Evolutionary conservation across 2,113 vertebrate genomes (phyloP).

Genomic region (Acanthisitta chloris): DNA sequence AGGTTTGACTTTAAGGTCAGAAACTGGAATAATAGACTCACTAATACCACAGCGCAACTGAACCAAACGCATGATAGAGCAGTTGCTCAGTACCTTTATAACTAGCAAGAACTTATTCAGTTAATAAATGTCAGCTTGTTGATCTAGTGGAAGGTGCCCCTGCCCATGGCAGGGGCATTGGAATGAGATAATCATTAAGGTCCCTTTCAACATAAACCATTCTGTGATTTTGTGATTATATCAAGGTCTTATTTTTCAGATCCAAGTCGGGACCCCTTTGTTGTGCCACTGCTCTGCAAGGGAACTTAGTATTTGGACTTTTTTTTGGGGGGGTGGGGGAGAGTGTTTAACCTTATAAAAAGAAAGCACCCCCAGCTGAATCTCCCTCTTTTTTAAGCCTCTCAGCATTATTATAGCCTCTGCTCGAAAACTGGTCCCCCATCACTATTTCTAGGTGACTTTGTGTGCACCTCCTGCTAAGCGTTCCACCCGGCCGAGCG

Average conservation of each 20-base stretch:
- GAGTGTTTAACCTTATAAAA: background rate
- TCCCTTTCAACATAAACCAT: background rate
- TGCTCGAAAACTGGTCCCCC: background rate
- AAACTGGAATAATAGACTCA: background rate
- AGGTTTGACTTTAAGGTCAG: background rate
- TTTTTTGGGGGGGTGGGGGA: too few species aligned
- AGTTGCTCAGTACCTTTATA: rapidly evolving
- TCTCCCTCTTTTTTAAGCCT: background rate
- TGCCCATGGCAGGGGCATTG: background rate
- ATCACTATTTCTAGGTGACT: background rate
- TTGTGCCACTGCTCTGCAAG: rapidly evolving
- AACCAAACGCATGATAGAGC: rapidly evolving
- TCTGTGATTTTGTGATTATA: background rate
- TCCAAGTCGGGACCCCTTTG: background rate
- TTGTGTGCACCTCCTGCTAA: too few species aligned
- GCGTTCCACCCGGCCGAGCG: rapidly evolving
- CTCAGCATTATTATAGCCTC: rapidly evolving
- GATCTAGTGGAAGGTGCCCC: background rate
- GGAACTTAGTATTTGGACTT: background rate
- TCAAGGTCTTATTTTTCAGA: background rate
- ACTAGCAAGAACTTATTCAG: background rate
- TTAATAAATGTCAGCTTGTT: background rate
- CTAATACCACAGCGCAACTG: background rate
- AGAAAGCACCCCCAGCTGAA: background rate
- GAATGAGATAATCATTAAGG: background rate